These are phyloP conservation scores for Brachionus manjavacas DNA, from an alignment of 1,140 invertebrate species.

Conservation along the genomic window DNA sequence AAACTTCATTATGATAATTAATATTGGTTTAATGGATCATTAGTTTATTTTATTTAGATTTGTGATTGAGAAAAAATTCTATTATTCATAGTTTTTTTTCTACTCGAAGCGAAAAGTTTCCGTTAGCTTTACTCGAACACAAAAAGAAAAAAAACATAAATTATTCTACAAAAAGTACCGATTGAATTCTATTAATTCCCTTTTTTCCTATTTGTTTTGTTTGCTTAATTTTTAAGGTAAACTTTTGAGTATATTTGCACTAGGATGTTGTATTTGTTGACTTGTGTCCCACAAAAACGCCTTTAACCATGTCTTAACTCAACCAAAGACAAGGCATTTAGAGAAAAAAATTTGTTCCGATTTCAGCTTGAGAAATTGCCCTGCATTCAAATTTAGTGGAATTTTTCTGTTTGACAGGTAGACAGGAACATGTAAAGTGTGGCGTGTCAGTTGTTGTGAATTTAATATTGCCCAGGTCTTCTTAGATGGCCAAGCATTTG, in stretches of 20 bases:
- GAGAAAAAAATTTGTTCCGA: not conserved
- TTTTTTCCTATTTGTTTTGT: not conserved
- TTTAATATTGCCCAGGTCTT: not conserved
- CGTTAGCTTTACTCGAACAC: not conserved
- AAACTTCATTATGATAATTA: slow-evolving; percentile 20
- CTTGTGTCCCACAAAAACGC: not conserved
- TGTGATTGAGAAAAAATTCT: not conserved
- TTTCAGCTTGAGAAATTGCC: not conserved
- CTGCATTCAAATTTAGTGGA: not conserved
- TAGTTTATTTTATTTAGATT: slow-evolving; percentile 25
- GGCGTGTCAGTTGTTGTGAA: not conserved
- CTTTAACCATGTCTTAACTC: not conserved
- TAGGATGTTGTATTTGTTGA: not conserved
- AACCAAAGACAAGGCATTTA: not conserved
- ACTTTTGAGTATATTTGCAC: not conserved
- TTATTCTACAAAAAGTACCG: not conserved
- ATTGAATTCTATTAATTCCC: not conserved
- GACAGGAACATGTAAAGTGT: not conserved
- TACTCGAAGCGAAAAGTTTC: not conserved
- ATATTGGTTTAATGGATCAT: slow-evolving; percentile 24
- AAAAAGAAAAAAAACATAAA: not conserved
- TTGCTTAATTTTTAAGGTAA: not conserved
- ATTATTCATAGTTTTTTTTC: slow-evolving; percentile 26
- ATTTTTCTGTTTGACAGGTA: not conserved
- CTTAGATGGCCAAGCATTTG: not conserved